Conservation (phyloP, 2,113 vertebrate species). For the Psittacara wagleri region DNA sequence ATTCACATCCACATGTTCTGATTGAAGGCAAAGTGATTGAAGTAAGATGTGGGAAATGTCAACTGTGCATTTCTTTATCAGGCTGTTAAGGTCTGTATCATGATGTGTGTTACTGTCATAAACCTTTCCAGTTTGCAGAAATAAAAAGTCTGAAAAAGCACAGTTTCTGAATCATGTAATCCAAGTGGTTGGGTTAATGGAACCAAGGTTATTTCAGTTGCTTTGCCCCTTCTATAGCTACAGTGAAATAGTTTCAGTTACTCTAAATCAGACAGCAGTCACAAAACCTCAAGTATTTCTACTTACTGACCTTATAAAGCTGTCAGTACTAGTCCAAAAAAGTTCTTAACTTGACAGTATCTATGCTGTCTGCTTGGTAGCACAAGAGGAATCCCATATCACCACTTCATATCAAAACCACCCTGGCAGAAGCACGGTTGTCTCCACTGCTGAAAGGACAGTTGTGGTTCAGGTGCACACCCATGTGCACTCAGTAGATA, state of each 20-base stretch:
- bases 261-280: background rate
- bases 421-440: background rate
- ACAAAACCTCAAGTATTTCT: background rate
- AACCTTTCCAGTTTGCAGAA: background rate
- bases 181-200: background rate
- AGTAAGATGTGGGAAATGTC: background rate
- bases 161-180: background rate
- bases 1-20: background rate
- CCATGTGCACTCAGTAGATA: rapidly evolving
- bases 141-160: background rate
- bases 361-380: background rate
- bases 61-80: background rate
- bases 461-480: background rate
- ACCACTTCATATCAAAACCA: background rate
- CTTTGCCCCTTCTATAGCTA: background rate
- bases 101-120: background rate
- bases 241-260: background rate
- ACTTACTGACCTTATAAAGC: background rate
- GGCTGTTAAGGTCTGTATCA: background rate
- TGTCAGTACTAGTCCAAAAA: background rate
- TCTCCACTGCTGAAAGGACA: background rate
- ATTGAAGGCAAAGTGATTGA: background rate
- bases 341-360: background rate
- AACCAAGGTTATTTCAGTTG: background rate
- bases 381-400: background rate